Evolutionary conservation across 2,113 vertebrate species (phyloP), one percentile per base, ranked within the genome.

Genomic region (Cynopterus brachyotis): DNA sequence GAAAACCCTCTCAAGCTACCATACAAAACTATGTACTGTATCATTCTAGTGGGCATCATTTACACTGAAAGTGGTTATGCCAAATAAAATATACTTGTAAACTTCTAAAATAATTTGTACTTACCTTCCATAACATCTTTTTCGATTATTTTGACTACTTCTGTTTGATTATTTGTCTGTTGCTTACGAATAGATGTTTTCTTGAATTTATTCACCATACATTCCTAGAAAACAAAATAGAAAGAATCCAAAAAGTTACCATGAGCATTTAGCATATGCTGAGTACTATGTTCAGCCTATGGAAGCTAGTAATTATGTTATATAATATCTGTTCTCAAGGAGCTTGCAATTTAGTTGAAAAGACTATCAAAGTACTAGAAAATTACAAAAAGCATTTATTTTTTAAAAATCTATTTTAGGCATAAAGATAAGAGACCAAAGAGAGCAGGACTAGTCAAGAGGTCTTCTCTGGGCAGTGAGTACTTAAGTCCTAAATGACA

Each of bases 181-280:
- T 98, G 98, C 89, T 99, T 99, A 93, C 99, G 99, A 97, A 99
- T 98, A 73, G 98, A 99, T 42, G 99, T 99, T 98, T 99, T 99
- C 97, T 98, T 99, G 93, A 99, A 99, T 96, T 99, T 99, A 98
- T 99, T 99, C 78, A 99, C 99, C 98, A 99, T 99, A 93, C 99
- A 99, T 89, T 99, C 99, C 99, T 99, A 96, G 17, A 97, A 94
- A 80, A 86, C 32, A 92, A 97, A 79, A 53, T 22, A 88, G 11
- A 12, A 88, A 72, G 40, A 79, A 93, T 64, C 2, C 40, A 89
- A 20, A 59, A 50, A 47, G 35, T 69, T 93, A 87, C 73, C 70
- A 75, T 60, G 64, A 94, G 12, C 24, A 89, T 1, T 20, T 3
- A 89, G 4, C 53, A 70, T n/a, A 69, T 64, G 57, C 59, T 93